A percentile compares a stretch with the other conserved stretches of the same genome.
Evolutionary conservation across 2,113 vertebrate genomes (phyloP).

Genomic region (Etheostoma spectabile): DNA sequence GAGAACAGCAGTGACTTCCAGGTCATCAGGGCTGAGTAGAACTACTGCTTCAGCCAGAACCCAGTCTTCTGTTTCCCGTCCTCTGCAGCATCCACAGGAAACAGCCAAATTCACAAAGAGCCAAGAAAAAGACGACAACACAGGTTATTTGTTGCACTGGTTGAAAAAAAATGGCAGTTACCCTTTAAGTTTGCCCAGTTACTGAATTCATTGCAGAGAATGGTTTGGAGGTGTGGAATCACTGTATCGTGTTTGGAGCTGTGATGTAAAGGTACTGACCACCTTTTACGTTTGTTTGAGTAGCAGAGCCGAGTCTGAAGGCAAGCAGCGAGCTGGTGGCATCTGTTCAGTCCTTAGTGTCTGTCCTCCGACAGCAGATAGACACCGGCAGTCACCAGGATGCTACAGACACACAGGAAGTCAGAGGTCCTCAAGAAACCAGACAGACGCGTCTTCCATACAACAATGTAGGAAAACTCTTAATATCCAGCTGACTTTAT

Average conservation of each 20-base stretch:
- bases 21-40: conserved; percentile 12
- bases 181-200: too few relatives aligned
- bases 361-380: conserved; percentile 76
- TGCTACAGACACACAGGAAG: conserved; percentile 15
- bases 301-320: conserved; percentile 55
- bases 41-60: conserved; percentile 31
- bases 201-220: not conserved
- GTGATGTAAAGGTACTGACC: not conserved
- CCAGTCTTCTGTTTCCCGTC: not conserved
- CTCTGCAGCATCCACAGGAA: conserved; percentile 1
- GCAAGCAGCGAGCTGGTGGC: conserved; percentile 84
- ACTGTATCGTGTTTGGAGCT: not conserved
- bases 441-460: not conserved
- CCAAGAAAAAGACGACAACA: not conserved
- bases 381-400: conserved; percentile 43
- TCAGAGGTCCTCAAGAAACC: not conserved
- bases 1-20: conserved; percentile 14
- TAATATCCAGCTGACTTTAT: not conserved
- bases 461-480: conserved; percentile 11
- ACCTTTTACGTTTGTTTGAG: conserved; percentile 2
- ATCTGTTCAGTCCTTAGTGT: conserved; percentile 77
- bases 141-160: conserved; percentile 40
- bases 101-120: conserved; percentile 34
- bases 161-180: too few relatives aligned
- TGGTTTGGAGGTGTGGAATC: not conserved